Percentiles rank a stretch among this genome's conserved stretches.
Evolutionary conservation across 2,888 invertebrate species (phyloP).

Genomic region (Hermodice carunculata): DNA sequence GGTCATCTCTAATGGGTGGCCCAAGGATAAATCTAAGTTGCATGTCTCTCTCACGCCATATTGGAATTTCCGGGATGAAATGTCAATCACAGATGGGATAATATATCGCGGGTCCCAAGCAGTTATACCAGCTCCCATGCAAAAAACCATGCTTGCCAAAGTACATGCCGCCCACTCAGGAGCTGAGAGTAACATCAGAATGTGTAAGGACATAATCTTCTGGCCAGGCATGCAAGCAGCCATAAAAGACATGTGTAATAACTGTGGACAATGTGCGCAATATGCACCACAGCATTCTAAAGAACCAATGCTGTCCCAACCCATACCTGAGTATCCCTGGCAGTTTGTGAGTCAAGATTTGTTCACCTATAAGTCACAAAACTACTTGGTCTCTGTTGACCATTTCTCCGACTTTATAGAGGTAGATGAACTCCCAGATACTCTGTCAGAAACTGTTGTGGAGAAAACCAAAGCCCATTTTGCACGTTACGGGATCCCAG

Average conservation of each 20-base stretch:
- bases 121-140: too few species aligned
- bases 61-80: too few species aligned
- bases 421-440: slow-evolving; percentile 3
- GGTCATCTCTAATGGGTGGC: slow-evolving; percentile 8
- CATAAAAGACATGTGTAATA: slow-evolving; percentile 8
- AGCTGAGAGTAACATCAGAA: slow-evolving; percentile 5
- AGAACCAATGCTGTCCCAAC: slow-evolving; percentile 8
- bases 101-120: too few species aligned
- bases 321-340: not conserved
- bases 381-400: slow-evolving; percentile 12
- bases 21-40: not conserved
- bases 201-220: slow-evolving; percentile 4
- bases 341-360: slow-evolving; percentile 10
- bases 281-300: not conserved
- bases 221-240: slow-evolving; percentile 6
- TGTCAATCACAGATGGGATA: too few species aligned
- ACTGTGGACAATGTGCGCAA: slow-evolving; percentile 1
- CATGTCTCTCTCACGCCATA: too few species aligned
- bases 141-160: too few species aligned
- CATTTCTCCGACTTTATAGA: slow-evolving; percentile 13
- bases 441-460: slow-evolving; percentile 1
- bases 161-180: too few species aligned
- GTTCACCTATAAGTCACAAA: not conserved
- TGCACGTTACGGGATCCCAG: not conserved
- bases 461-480: slow-evolving; percentile 7